phyloP scores from a whole-genome alignment of 2,888 invertebrate genomes.

The Acrocera orbiculus region DNA sequence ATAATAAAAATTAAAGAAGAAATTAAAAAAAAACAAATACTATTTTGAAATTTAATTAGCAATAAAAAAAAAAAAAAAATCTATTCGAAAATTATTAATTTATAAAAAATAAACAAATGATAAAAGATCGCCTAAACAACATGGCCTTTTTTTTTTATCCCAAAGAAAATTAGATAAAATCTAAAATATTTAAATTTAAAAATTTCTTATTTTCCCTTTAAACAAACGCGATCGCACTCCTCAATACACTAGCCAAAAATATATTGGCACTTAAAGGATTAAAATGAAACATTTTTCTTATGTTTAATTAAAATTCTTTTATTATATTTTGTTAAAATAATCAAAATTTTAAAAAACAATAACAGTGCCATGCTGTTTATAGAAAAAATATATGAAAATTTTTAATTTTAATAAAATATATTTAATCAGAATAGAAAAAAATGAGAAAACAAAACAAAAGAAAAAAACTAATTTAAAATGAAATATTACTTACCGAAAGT shows the following conservation, averaged over 20 bases:
- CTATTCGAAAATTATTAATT: constrained; percentile 2
- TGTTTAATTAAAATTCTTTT: too few relatives aligned
- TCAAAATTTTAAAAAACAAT: too few relatives aligned
- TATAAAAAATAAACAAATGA: background rate
- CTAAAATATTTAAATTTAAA: too few relatives aligned
- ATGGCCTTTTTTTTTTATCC: background rate
- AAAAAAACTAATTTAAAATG: constrained; percentile 5
- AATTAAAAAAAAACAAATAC: constrained; percentile 12
- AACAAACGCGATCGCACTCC: too few relatives aligned
- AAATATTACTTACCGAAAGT: constrained; percentile 8
- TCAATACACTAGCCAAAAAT: too few relatives aligned
- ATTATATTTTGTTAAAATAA: too few relatives aligned
- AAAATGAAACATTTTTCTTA: too few relatives aligned
- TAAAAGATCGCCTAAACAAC: background rate
- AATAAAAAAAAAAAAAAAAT: constrained; percentile 11
- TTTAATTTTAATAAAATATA: too few relatives aligned
- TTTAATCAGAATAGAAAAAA: too few relatives aligned
- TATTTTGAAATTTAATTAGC: constrained; percentile 7
- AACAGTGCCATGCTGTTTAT: background rate
- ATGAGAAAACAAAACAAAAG: constrained; percentile 3
- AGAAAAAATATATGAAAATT: constrained; percentile 1
- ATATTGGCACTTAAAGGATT: too few relatives aligned
- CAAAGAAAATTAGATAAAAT: too few relatives aligned
- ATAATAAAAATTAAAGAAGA: constrained; percentile 12
- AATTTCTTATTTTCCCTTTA: too few relatives aligned